phyloP scores from a whole-genome alignment of 53 echinoderm and acorn worm species.

The Echinarachnius parma region DNA sequence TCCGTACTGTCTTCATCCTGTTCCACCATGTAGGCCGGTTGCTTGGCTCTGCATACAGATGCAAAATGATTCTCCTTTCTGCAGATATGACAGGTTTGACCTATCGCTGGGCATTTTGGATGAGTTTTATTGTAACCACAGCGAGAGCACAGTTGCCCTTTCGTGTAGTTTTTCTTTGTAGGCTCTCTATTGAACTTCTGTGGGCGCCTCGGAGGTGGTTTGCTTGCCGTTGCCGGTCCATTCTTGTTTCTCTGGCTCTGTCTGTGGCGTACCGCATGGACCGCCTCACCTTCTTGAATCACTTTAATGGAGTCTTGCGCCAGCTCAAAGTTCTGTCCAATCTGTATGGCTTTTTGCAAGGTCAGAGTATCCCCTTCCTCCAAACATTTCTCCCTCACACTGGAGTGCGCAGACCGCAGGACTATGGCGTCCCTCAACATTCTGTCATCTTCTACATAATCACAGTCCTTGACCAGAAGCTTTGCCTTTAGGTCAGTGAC shows the following conservation, averaged over 20 bases:
- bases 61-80: slow-evolving; percentile 49
- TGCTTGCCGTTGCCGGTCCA: too few species aligned
- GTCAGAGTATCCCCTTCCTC: slow-evolving; percentile 69
- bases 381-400: slow-evolving; percentile 60
- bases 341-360: slow-evolving; percentile 57
- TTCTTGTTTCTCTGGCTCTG: not conserved
- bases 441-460: slow-evolving; percentile 52
- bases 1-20: not conserved
- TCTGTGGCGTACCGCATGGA: not conserved
- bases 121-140: slow-evolving; percentile 27
- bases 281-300: slow-evolving; percentile 35
- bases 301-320: slow-evolving; percentile 60
- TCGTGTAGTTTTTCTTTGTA: not conserved
- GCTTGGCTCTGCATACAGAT: slow-evolving; percentile 24
- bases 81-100: slow-evolving; percentile 46
- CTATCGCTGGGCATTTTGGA: slow-evolving; percentile 51
- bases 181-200: too few species aligned
- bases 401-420: not conserved
- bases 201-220: too few species aligned
- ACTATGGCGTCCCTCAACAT: slow-evolving; percentile 67
- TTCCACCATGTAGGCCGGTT: not conserved
- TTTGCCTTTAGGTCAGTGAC: slow-evolving; percentile 65
- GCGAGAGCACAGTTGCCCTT: slow-evolving; percentile 3
- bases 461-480: slow-evolving; percentile 60
- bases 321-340: slow-evolving; percentile 65